phyloP scores from a whole-genome alignment of 2,113 vertebrate species.

The Tricholaema leucomelas region DNA sequence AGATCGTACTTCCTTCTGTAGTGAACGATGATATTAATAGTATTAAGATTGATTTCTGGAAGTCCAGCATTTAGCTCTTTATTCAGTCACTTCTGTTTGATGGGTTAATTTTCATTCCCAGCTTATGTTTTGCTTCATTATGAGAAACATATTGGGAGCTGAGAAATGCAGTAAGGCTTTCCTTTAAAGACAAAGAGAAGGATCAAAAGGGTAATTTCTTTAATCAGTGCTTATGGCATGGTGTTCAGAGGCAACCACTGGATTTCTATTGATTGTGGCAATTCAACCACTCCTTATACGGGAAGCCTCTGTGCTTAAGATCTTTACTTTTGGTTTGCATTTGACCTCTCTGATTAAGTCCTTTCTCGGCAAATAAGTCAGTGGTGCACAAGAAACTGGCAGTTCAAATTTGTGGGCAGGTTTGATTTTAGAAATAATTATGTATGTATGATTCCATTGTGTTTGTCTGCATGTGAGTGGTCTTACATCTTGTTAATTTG shows the following conservation, averaged over 20 bases:
- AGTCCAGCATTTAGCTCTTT: not conserved
- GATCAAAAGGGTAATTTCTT: constrained; percentile 71
- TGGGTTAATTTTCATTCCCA: not conserved
- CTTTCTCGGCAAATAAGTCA: not conserved
- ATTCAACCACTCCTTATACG: not conserved
- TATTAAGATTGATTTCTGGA: not conserved
- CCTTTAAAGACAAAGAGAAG: constrained; percentile 17
- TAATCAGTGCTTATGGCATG: constrained; percentile 77
- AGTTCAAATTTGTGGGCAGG: not conserved
- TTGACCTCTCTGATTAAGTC: not conserved
- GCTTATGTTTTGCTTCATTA: not conserved
- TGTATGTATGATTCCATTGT: not conserved
- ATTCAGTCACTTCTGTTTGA: not conserved
- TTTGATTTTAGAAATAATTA: not conserved
- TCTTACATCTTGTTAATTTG: not conserved
- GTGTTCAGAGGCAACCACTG: constrained; percentile 64
- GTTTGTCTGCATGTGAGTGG: not conserved
- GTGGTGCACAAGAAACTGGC: not conserved
- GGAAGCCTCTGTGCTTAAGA: constrained; percentile 15
- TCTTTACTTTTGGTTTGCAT: constrained; percentile 36
- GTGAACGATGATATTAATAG: not conserved
- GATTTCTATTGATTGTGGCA: constrained; percentile 60
- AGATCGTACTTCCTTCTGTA: not conserved
- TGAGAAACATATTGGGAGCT: not conserved
- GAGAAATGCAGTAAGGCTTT: not conserved